These are phyloP conservation scores for Drosophila bocki DNA, from an alignment of 1,140 invertebrate species.

Conservation along the genomic window DNA sequence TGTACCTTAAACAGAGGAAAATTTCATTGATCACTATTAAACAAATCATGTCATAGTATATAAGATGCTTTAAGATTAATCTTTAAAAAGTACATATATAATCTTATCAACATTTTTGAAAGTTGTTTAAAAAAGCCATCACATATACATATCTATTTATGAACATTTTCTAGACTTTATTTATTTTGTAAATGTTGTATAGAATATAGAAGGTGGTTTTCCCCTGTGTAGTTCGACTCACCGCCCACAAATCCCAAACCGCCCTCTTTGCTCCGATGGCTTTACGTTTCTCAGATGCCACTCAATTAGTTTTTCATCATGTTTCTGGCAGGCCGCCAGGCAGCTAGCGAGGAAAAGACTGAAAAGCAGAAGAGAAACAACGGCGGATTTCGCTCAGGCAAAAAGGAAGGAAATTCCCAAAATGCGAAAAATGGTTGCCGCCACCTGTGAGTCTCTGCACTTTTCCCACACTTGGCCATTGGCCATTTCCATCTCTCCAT, in stretches of 20 bases:
- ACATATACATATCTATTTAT: too few species aligned
- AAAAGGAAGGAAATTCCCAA: slow-evolving; percentile 50
- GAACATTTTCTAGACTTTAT: too few species aligned
- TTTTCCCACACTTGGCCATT: slow-evolving; percentile 36
- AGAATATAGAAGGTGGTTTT: background rate
- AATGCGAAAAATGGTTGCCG: slow-evolving; percentile 36
- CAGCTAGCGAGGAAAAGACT: slow-evolving; percentile 30
- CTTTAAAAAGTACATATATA: background rate
- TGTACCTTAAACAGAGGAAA: background rate
- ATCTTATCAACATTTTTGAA: background rate
- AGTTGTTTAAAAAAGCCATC: too few species aligned
- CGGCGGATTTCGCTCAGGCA: slow-evolving; percentile 58
- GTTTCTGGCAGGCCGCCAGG: slow-evolving; percentile 53
- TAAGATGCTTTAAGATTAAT: too few species aligned
- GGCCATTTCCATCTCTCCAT: background rate
- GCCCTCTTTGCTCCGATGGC: slow-evolving; percentile 17
- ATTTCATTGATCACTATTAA: too few species aligned
- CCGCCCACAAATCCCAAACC: slow-evolving; percentile 15
- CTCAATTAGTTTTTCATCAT: slow-evolving; percentile 76
- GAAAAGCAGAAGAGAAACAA: slow-evolving; percentile 29
- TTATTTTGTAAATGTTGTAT: background rate
- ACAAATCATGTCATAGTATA: too few species aligned
- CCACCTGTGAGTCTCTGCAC: slow-evolving; percentile 62
- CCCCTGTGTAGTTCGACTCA: slow-evolving; percentile 4
- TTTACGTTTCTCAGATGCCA: slow-evolving; percentile 59